Evolutionary conservation across 64 coral and sea anemone genomes (phyloP), one percentile per base, ranked within the genome.

Genomic region (Orbicella faveolata): DNA sequence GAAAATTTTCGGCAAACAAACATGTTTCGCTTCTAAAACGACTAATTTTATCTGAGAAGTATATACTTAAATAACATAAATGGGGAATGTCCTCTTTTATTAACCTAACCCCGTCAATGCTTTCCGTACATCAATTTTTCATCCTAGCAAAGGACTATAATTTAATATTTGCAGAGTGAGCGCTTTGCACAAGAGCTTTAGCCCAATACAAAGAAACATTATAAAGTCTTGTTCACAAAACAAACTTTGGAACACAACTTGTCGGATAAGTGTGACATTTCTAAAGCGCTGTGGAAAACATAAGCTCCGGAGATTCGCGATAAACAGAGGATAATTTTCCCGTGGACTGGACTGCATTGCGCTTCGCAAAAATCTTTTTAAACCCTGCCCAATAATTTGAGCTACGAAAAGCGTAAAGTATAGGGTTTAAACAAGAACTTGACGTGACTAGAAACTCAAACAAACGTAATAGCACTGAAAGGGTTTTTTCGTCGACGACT

Each of bases 341-440:
- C 62, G 14, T 64, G 14, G 17, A 15, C 16, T 66, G 57, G 3
- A 83, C 18, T 20, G 80, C 62, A 44, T 63, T 83, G 80, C 20
- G 80, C 36, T 41, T 67, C 11, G 63, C 18, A 67, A 83, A 83
- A n/a, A 68, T 14, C 33, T 80, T 83, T 37, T 89, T 93, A 25
- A 93, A 93, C 25, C 92, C 92, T 23, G 83, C 67, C 74, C 92
- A 51, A 26, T 93, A 93, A 68, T 93, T 93, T 34, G 92, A 93
- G 39, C 87, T 93, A 1, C 88, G 92, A 66, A 83, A 93, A 19
- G 76, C 92, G 41, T 93, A 93, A 35, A 93, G 54, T 76, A 93
- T 53, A 20, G 92, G 92, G 73, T 93, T 93, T 25, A 93, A 52
- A 53, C 86, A 76, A 33, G 83, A 93, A 66, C 85, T 89, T 41